These are phyloP conservation scores for Diprion similis DNA, from an alignment of 1,140 invertebrate genomes.

Conservation along the genomic window DNA sequence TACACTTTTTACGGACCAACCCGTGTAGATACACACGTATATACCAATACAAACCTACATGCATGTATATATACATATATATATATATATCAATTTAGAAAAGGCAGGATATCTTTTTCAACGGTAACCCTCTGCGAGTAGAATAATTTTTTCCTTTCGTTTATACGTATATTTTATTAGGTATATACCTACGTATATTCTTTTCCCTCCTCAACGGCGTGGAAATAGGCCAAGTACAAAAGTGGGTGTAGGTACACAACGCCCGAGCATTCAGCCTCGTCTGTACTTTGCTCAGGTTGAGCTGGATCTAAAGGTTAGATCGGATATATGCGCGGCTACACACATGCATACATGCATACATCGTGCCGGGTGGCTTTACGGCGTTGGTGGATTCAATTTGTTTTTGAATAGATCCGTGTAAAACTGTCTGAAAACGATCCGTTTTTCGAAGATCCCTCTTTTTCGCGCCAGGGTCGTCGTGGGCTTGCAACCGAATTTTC, in stretches of 20 bases:
- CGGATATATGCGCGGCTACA: not conserved
- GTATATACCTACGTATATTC: no score
- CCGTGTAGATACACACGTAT: no score
- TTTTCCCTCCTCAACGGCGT: not conserved
- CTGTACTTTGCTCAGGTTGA: no score
- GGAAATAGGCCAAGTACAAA: slow-evolving; percentile 4
- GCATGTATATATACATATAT: no score
- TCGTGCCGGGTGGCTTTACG: not conserved
- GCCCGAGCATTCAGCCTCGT: no score
- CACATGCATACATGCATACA: not conserved
- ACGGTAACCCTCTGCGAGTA: no score
- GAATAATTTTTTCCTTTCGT: no score
- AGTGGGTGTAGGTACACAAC: not conserved
- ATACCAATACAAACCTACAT: no score
- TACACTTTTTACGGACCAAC: no score
- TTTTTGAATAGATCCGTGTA: not conserved
- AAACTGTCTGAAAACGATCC: not conserved
- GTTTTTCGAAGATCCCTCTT: not conserved
- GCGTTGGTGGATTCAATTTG: not conserved
- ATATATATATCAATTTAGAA: not conserved
- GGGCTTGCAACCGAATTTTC: no score
- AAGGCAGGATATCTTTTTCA: not conserved
- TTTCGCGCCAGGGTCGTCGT: no score
- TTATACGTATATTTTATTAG: no score
- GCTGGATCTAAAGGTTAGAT: not conserved